Evolutionary conservation across 2,888 invertebrate genomes (phyloP).

Genomic region (Stegophylla sp.): DNA sequence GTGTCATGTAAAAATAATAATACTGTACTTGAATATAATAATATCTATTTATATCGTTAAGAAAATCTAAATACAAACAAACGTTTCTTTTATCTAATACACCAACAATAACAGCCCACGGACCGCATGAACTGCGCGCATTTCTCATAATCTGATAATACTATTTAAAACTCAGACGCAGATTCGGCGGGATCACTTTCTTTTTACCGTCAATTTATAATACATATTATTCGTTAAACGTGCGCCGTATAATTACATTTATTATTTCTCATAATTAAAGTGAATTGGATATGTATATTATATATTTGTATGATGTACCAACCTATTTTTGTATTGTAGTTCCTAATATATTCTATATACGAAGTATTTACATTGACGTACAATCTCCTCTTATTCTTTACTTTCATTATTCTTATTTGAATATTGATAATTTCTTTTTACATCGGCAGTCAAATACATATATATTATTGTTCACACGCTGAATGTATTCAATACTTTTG

Average conservation of each 20-base stretch:
- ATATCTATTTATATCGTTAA: background rate
- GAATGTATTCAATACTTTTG: too few species aligned
- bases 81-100: background rate
- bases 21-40: background rate
- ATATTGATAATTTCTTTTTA: background rate
- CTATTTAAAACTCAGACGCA: slow-evolving; percentile 9
- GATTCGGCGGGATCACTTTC: slow-evolving; percentile 1
- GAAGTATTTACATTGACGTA: background rate
- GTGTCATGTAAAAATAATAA: background rate
- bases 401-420: background rate
- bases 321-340: background rate
- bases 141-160: slow-evolving; percentile 8
- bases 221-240: background rate
- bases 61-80: background rate
- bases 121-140: background rate
- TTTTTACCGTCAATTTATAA: slow-evolving; percentile 5
- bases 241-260: background rate
- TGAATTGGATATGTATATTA: background rate
- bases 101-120: background rate
- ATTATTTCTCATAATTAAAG: slow-evolving; percentile 4
- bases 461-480: too few species aligned
- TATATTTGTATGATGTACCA: background rate
- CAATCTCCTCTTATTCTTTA: background rate
- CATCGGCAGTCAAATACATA: too few species aligned
- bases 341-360: background rate